Percentiles rank a stretch among this genome's conserved stretches.
These are phyloP conservation scores for Nixonia krombeini DNA, from an alignment of 1,140 invertebrate genomes.

Conservation along the genomic window DNA sequence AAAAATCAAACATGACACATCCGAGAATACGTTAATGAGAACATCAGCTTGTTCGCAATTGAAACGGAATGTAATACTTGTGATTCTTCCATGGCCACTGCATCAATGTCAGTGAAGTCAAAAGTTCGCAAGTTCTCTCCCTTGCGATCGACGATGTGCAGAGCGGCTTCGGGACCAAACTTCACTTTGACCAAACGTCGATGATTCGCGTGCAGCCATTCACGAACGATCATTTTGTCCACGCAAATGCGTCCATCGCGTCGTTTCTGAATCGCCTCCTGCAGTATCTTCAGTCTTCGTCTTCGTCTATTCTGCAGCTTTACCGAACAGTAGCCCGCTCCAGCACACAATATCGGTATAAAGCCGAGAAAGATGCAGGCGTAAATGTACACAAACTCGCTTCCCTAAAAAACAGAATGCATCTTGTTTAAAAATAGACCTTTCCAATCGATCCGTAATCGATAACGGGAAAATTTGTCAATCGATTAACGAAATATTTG, in stretches of 20 bases:
- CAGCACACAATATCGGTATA: conserved; percentile 92
- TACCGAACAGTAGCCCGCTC: conserved; percentile 92
- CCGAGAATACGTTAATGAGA: too few relatives aligned
- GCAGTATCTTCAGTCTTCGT: conserved; percentile 83
- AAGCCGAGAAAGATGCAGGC: conserved; percentile 91
- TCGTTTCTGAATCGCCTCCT: conserved; percentile 81
- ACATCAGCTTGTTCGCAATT: too few relatives aligned
- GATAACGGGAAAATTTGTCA: too few relatives aligned
- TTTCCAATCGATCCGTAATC: too few relatives aligned
- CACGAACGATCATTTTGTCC: conserved; percentile 93
- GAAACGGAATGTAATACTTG: conserved; percentile 43
- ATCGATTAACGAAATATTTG: too few relatives aligned
- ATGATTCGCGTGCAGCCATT: conserved; percentile 96
- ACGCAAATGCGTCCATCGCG: conserved; percentile 79
- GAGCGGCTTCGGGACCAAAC: conserved; percentile 85
- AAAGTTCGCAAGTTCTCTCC: conserved; percentile 89
- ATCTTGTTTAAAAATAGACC: background rate
- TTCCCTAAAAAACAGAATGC: conserved; percentile 79
- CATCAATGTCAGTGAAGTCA: conserved; percentile 81
- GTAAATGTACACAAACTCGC: conserved; percentile 97
- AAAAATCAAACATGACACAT: too few relatives aligned
- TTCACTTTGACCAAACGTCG: conserved; percentile 92
- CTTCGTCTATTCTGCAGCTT: conserved; percentile 91
- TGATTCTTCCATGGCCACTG: conserved; percentile 88
- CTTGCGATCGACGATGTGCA: conserved; percentile 90